Percentiles rank a stretch among this genome's conserved stretches.
These are phyloP conservation scores for Hecatera dysodea DNA, from an alignment of 2,888 invertebrate species.

Conservation along the genomic window DNA sequence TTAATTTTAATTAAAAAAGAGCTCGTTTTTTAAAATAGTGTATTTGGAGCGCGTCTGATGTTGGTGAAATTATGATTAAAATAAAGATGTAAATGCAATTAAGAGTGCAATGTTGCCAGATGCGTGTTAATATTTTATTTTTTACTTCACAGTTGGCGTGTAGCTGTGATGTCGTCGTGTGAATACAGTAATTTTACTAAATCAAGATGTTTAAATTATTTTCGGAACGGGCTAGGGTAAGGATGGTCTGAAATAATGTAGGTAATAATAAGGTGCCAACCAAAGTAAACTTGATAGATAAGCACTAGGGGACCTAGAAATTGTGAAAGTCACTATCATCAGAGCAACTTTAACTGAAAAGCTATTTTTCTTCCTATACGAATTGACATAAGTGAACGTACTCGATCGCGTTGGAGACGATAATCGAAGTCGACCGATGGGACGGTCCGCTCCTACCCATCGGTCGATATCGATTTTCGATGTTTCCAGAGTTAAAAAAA, in stretches of 20 bases:
- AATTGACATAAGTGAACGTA: no score
- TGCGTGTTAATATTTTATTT: constrained; percentile 35
- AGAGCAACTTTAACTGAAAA: no score
- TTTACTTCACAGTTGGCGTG: constrained; percentile 22
- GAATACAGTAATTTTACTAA: constrained; percentile 12
- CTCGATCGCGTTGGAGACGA: no score
- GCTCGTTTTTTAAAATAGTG: constrained; percentile 29
- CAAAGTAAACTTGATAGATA: no score
- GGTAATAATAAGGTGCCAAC: background rate
- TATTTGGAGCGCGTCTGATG: constrained; percentile 34
- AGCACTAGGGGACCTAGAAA: no score
- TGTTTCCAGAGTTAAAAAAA: no score
- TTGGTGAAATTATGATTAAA: constrained; percentile 58
- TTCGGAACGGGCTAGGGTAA: background rate
- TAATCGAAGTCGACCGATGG: no score
- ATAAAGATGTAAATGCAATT: constrained; percentile 70
- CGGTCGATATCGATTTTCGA: no score
- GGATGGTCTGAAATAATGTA: background rate
- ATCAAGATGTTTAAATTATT: background rate
- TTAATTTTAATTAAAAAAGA: constrained; percentile 22
- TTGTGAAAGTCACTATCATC: no score
- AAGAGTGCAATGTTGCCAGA: constrained; percentile 50
- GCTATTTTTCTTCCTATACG: no score
- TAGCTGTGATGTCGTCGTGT: constrained; percentile 4
- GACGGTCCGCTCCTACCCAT: no score